Evolutionary conservation across 2,888 invertebrate species (phyloP), one percentile per base, ranked within the genome.

Genomic region (Monochamus alternatus): DNA sequence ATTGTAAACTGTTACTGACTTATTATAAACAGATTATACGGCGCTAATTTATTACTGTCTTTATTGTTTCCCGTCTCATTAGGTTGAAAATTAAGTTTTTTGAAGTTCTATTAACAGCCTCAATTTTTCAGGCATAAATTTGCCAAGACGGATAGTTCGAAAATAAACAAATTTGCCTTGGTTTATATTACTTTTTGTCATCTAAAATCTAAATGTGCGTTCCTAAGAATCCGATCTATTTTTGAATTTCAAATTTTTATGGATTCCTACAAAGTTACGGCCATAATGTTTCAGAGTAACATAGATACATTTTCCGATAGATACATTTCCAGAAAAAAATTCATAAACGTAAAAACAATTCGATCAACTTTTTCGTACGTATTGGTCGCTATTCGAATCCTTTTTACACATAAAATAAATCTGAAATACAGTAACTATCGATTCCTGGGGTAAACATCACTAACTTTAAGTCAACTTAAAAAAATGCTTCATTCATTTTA

Each of bases 1-100:
- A 82, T 78, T 84, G 83, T 85, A 85, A 85, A 85, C 85, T 81
- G 85, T 84, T 83, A 85, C 79, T 78, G 86, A 85, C 82, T 86
- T 87, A 86, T 87, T 86, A 84, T 86, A 87, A 86, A 87, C 86
- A 86, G 82, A 81, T 83, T 84, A 83, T 83, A 80, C 81, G 80
- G 82, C 84, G 84, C 80, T 84, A 85, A 84, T 85, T 85, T 85
- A 86, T 86, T 81, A 82, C 84, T 78, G 84, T 84, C 84, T 84
- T 85, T 86, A 85, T 85, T 84, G 82, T 85, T 85, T 83, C 81
- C 83, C 81, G 81, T 80, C 83, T 79, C 81, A 83, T 80, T 79
- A 79, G 75, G 62, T 66, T 59, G 69, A 73, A 76, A 78, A 78
- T 78, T 82, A 81, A 70, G 76, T 70, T 78, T 78, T 69, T 69